These are phyloP conservation scores for Morpho helenor DNA, from an alignment of 2,888 invertebrate genomes.

Conservation along the genomic window DNA sequence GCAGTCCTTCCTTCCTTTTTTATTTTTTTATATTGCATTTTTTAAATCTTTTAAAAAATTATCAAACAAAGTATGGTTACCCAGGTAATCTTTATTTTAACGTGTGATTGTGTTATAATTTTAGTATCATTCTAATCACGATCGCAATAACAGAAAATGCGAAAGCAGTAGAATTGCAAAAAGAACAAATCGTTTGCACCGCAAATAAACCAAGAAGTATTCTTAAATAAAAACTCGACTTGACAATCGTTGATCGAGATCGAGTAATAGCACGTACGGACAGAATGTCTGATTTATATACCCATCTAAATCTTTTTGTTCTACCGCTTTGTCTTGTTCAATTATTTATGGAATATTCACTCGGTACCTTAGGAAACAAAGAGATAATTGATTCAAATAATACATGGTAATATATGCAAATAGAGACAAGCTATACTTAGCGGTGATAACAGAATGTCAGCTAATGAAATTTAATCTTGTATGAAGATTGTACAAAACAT, in stretches of 20 bases:
- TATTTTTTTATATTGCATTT: no score
- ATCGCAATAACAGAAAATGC: constrained; percentile 19
- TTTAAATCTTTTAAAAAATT: no score
- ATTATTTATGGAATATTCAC: constrained; percentile 7
- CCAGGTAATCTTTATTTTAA: no score
- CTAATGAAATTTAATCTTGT: not conserved
- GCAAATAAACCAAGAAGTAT: constrained; percentile 37
- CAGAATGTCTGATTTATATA: constrained; percentile 19
- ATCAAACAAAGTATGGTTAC: no score
- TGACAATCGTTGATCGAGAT: constrained; percentile 24
- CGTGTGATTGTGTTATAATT: no score
- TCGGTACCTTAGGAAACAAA: constrained; percentile 13
- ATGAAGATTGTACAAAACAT: not conserved
- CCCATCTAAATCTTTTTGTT: constrained; percentile 18
- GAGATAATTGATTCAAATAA: constrained; percentile 18
- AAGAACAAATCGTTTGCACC: constrained; percentile 29
- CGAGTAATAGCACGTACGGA: constrained; percentile 16
- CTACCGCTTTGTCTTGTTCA: constrained; percentile 20
- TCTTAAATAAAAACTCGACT: constrained; percentile 35
- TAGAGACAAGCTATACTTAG: constrained; percentile 16
- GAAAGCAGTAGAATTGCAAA: constrained; percentile 30
- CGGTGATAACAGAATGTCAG: constrained; percentile 11
- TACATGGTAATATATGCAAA: constrained; percentile 16
- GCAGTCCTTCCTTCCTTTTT: no score
- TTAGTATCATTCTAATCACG: constrained; percentile 22